Conservation (phyloP, 1,140 invertebrate genomes). For the Diorhabda elongata region DNA sequence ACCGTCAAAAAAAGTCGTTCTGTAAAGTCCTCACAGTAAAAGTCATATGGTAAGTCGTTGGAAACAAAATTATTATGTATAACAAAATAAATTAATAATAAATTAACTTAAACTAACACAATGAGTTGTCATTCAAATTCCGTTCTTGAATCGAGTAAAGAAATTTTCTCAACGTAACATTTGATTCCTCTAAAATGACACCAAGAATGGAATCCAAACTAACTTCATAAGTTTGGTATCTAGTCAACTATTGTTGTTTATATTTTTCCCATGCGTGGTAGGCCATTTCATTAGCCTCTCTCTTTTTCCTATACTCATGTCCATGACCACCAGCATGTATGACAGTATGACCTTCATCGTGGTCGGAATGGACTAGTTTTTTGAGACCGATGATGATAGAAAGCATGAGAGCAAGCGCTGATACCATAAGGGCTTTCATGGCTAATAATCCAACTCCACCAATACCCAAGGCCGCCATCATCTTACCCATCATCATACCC, state of each 20-base stretch:
- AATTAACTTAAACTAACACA: too few species aligned
- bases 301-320: conserved; percentile 57
- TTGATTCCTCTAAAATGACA: too few species aligned
- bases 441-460: conserved; percentile 66
- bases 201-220: too few species aligned
- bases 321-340: conserved; percentile 53
- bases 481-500: conserved; percentile 70
- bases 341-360: conserved; percentile 52
- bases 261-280: conserved; percentile 56
- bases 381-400: conserved; percentile 68
- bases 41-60: too few species aligned
- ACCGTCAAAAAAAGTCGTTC: too few species aligned
- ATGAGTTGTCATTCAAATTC: too few species aligned
- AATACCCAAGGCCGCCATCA: conserved; percentile 66
- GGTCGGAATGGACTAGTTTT: conserved; percentile 58
- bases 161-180: too few species aligned
- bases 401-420: conserved; percentile 67
- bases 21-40: too few species aligned
- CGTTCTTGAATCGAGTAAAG: too few species aligned
- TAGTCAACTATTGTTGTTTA: conserved; percentile 13
- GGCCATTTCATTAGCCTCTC: conserved; percentile 51
- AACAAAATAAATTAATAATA: too few species aligned
- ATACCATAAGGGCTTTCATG: conserved; percentile 66
- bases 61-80: too few species aligned
- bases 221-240: too few species aligned